Conservation (phyloP, 2,888 invertebrate species). For the Temnothorax unifasciatus region DNA sequence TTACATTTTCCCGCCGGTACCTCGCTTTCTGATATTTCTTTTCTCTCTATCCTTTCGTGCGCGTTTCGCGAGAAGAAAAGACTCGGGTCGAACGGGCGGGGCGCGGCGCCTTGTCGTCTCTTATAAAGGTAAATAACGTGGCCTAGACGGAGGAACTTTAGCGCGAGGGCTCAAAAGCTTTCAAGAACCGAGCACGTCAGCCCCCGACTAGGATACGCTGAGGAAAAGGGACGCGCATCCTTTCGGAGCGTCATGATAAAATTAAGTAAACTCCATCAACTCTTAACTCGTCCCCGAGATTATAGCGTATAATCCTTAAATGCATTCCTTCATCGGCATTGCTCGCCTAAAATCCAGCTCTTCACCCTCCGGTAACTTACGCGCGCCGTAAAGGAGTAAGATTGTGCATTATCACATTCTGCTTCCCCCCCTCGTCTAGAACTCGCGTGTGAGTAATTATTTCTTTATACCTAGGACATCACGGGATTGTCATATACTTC, state of each 20-base stretch:
- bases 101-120: slow-evolving; percentile 49
- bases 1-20: slow-evolving; percentile 37
- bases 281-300: slow-evolving; percentile 49
- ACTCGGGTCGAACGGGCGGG: slow-evolving; percentile 38
- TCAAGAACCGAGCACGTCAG: slow-evolving; percentile 54
- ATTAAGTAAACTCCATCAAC: slow-evolving; percentile 55
- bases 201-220: slow-evolving; percentile 31
- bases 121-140: slow-evolving; percentile 58
- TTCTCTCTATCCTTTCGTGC: slow-evolving; percentile 34
- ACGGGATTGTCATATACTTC: not conserved
- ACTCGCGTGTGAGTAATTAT: slow-evolving; percentile 18
- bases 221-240: slow-evolving; percentile 36
- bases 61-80: slow-evolving; percentile 35
- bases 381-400: not conserved
- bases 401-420: not conserved
- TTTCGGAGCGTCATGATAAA: slow-evolving; percentile 53
- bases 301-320: slow-evolving; percentile 51
- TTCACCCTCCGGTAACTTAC: slow-evolving; percentile 22
- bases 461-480: not conserved
- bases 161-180: slow-evolving; percentile 51
- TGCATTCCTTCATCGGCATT: slow-evolving; percentile 46
- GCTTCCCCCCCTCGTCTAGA: not conserved
- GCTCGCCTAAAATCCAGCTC: slow-evolving; percentile 24
- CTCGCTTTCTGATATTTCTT: slow-evolving; percentile 44
- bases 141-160: slow-evolving; percentile 54